These are phyloP conservation scores for Pterocles gutturalis DNA, from an alignment of 2,113 vertebrate genomes.

Conservation along the genomic window DNA sequence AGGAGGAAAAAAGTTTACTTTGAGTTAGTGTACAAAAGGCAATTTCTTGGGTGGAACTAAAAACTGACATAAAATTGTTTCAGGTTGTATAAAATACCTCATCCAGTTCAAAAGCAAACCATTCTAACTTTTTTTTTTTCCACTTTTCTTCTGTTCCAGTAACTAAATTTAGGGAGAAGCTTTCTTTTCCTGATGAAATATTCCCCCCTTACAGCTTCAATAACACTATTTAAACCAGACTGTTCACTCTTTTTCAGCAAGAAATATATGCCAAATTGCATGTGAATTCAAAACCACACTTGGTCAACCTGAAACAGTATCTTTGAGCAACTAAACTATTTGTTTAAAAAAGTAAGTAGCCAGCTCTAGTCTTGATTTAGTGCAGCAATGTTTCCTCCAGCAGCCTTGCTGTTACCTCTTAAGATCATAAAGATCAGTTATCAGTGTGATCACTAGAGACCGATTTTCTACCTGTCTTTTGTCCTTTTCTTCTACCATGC, in stretches of 20 bases:
- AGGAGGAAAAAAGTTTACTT: neutral
- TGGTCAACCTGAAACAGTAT: neutral
- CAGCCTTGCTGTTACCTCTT: neutral
- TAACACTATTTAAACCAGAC: neutral
- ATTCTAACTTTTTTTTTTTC: neutral
- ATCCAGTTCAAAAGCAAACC: neutral
- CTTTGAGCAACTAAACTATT: neutral
- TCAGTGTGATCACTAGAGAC: neutral
- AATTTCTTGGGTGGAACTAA: neutral
- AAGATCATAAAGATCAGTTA: neutral
- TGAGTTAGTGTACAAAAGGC: neutral
- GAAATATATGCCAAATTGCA: neutral
- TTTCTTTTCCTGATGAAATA: neutral
- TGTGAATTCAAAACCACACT: neutral
- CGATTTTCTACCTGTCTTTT: neutral
- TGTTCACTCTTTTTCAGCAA: neutral
- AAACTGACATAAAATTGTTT: neutral
- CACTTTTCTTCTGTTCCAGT: neutral
- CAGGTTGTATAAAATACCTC: neutral
- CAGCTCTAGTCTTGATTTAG: neutral
- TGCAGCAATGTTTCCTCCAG: neutral
- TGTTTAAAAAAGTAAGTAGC: neutral
- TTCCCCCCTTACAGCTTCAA: accelerated
- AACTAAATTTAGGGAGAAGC: neutral
- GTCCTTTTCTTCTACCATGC: neutral